A percentile compares a stretch with the other conserved stretches of the same genome.
These are phyloP conservation scores for Pilophorus perplexus DNA, from an alignment of 2,888 invertebrate species.

Conservation along the genomic window DNA sequence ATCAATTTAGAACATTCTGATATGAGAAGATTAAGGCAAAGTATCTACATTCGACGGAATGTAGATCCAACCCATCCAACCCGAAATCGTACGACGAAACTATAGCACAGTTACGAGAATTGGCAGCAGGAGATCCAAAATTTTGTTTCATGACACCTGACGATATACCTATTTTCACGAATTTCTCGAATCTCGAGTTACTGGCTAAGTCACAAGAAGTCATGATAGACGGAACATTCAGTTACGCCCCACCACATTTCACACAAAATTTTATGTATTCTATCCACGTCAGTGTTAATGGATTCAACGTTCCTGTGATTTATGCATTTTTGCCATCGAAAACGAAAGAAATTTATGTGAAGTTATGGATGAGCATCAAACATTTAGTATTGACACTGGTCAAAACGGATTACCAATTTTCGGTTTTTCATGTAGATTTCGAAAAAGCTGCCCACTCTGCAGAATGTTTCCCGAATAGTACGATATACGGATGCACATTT, in stretches of 20 bases:
- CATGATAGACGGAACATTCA: background rate
- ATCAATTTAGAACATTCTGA: conserved; percentile 14
- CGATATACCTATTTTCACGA: conserved; percentile 10
- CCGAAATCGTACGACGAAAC: background rate
- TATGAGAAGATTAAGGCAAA: conserved; percentile 4
- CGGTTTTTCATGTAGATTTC: too few relatives aligned
- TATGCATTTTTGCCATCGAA: background rate
- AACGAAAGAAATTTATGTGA: background rate
- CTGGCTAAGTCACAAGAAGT: background rate
- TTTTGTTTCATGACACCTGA: background rate
- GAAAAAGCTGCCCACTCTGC: too few relatives aligned
- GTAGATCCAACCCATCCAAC: background rate
- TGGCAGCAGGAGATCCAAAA: conserved; percentile 8
- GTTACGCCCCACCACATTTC: conserved; percentile 18
- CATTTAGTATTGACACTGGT: background rate
- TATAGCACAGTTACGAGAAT: background rate
- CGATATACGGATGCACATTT: background rate
- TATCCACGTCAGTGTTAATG: conserved; percentile 16
- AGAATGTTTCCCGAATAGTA: background rate
- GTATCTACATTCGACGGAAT: conserved; percentile 6
- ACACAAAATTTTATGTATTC: conserved; percentile 18
- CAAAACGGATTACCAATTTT: too few relatives aligned
- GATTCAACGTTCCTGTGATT: conserved; percentile 14
- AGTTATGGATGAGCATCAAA: background rate
- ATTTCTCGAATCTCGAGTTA: conserved; percentile 8